These are phyloP conservation scores for Brienomyrus longianalis DNA, from an alignment of 2,113 vertebrate species.

Conservation along the genomic window DNA sequence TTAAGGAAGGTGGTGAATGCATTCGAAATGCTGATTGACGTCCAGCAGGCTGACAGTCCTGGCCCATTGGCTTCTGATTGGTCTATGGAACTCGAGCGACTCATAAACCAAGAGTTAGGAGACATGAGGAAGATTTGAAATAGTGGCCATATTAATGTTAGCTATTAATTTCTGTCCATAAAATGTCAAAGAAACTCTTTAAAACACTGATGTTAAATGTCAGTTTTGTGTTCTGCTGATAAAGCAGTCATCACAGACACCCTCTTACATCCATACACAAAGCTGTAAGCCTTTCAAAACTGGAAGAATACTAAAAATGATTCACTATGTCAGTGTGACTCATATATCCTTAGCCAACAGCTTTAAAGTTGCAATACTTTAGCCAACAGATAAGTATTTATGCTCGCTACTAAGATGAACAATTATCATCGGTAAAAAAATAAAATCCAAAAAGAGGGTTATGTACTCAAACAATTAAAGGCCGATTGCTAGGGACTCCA, in stretches of 20 bases:
- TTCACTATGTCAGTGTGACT: neutral
- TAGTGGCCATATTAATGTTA: neutral
- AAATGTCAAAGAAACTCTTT: neutral
- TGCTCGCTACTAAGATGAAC: neutral
- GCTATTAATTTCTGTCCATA: neutral
- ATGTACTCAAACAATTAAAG: constrained; percentile 5
- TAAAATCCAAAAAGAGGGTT: neutral
- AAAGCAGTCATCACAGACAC: neutral
- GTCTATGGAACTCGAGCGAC: neutral
- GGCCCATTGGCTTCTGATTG: neutral
- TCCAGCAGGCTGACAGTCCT: neutral
- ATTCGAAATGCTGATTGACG: constrained; percentile 10
- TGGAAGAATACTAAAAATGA: neutral
- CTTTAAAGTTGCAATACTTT: neutral
- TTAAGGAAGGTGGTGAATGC: constrained; percentile 6
- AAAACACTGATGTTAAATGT: neutral
- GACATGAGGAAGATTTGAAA: neutral
- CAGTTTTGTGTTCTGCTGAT: neutral
- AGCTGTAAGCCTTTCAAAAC: neutral
- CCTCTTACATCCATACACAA: neutral
- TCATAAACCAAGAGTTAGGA: constrained; percentile 4
- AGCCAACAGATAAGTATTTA: neutral
- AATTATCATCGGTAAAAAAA: neutral
- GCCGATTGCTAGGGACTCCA: neutral
- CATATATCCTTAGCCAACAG: neutral